phyloP scores from a whole-genome alignment of 2,888 invertebrate genomes.

The Laothoe populi region DNA sequence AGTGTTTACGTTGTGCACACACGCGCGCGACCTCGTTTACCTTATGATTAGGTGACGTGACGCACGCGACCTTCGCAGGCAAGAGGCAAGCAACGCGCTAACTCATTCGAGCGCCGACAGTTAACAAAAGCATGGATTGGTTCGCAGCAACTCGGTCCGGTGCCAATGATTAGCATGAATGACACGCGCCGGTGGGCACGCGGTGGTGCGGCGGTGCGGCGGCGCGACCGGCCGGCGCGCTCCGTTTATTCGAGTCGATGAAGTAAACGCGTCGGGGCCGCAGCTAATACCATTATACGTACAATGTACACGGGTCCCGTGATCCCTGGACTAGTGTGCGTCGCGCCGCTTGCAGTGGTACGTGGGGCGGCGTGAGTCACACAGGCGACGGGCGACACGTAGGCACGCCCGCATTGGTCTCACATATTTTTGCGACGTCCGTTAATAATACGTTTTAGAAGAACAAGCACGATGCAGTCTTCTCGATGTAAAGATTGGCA shows the following conservation, averaged over 20 bases:
- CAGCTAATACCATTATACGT: constrained; percentile 48
- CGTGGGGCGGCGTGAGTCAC: constrained; percentile 54
- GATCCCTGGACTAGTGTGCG: constrained; percentile 39
- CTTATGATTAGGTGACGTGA: constrained; percentile 63
- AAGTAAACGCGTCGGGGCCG: constrained; percentile 44
- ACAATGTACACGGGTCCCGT: constrained; percentile 44
- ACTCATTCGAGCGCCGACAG: constrained; percentile 43
- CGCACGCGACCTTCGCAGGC: constrained; percentile 54
- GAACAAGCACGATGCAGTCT: constrained; percentile 52
- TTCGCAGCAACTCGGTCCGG: constrained; percentile 35
- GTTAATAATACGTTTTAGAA: constrained; percentile 41
- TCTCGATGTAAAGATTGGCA: constrained; percentile 35
- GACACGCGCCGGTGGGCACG: constrained; percentile 41
- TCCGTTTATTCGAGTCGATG: constrained; percentile 37
- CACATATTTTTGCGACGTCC: constrained; percentile 51
- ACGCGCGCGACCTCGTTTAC: constrained; percentile 59
- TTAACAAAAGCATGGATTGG: not conserved
- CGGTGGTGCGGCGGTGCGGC: constrained; percentile 46
- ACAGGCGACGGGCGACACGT: constrained; percentile 52
- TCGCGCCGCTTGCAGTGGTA: constrained; percentile 52
- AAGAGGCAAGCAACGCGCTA: constrained; percentile 41
- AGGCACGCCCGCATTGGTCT: constrained; percentile 54
- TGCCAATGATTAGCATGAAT: constrained; percentile 36
- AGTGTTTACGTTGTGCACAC: constrained; percentile 78
- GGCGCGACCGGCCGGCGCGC: constrained; percentile 29